Evolutionary conservation across 2,113 vertebrate species (phyloP).

Genomic region (Muntiacus reevesi): DNA sequence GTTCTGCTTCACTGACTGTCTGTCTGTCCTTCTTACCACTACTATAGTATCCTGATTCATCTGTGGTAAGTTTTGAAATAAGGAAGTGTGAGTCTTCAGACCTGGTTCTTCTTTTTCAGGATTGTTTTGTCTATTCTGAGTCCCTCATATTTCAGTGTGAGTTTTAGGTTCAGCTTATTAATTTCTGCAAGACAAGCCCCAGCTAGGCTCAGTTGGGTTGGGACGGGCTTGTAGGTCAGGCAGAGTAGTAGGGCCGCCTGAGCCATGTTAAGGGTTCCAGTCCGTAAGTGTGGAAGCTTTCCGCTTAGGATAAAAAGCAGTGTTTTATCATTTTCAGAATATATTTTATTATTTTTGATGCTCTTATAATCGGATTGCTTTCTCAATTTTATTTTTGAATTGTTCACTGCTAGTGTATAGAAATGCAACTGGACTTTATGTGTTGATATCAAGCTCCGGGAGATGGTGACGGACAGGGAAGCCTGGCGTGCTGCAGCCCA

Average conservation of each 20-base stretch:
- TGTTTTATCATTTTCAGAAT: background rate
- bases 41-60: too few relatives aligned
- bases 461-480: background rate
- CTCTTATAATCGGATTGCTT: background rate
- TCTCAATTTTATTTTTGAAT: background rate
- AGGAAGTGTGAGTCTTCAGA: background rate
- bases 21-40: background rate
- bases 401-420: background rate
- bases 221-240: background rate
- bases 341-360: background rate
- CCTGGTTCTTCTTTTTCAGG: background rate
- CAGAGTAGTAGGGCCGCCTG: background rate
- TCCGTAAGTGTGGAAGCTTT: background rate
- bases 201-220: background rate
- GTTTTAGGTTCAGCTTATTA: background rate
- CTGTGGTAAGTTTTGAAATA: background rate
- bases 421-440: background rate
- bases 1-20: too few relatives aligned
- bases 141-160: background rate
- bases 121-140: background rate
- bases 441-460: background rate
- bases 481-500: background rate
- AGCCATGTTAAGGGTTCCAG: background rate
- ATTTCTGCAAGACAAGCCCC: background rate
- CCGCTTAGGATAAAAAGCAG: background rate